phyloP scores from a whole-genome alignment of 2,888 invertebrate genomes.

The Mechanitis mazaeus region DNA sequence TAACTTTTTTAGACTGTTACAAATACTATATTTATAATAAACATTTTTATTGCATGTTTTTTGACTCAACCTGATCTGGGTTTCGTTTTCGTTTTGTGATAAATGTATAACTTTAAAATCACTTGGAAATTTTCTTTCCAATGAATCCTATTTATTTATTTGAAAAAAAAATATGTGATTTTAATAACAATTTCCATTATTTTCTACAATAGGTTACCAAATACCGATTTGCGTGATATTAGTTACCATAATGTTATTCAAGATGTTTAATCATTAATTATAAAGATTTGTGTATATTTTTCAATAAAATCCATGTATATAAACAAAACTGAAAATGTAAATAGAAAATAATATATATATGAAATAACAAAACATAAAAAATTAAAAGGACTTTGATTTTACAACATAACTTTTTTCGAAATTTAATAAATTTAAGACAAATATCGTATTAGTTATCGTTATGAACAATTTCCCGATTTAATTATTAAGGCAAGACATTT shows the following conservation, averaged over 20 bases:
- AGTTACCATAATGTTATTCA: constrained; percentile 62
- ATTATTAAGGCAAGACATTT: too few relatives aligned
- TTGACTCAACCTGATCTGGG: neutral
- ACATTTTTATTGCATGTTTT: neutral
- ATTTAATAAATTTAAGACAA: too few relatives aligned
- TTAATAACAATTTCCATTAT: constrained; percentile 1
- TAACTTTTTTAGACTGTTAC: too few relatives aligned
- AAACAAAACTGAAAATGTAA: constrained; percentile 59
- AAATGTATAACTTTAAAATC: constrained; percentile 38
- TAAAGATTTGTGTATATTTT: constrained; percentile 31
- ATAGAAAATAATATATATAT: constrained; percentile 52
- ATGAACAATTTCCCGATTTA: too few relatives aligned
- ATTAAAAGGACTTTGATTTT: constrained; percentile 6
- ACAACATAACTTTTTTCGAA: neutral
- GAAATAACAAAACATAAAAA: constrained; percentile 52
- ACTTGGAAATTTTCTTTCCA: constrained; percentile 48
- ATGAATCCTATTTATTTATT: constrained; percentile 51
- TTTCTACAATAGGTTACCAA: constrained; percentile 23
- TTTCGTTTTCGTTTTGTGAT: constrained; percentile 58
- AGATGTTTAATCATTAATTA: constrained; percentile 19
- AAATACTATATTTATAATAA: too few relatives aligned
- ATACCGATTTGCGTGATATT: constrained; percentile 60
- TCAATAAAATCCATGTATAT: constrained; percentile 57
- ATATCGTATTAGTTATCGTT: too few relatives aligned
- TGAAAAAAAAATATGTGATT: constrained; percentile 12